These are phyloP conservation scores for Teleogryllus oceanicus DNA, from an alignment of 2,888 invertebrate genomes.

Conservation along the genomic window DNA sequence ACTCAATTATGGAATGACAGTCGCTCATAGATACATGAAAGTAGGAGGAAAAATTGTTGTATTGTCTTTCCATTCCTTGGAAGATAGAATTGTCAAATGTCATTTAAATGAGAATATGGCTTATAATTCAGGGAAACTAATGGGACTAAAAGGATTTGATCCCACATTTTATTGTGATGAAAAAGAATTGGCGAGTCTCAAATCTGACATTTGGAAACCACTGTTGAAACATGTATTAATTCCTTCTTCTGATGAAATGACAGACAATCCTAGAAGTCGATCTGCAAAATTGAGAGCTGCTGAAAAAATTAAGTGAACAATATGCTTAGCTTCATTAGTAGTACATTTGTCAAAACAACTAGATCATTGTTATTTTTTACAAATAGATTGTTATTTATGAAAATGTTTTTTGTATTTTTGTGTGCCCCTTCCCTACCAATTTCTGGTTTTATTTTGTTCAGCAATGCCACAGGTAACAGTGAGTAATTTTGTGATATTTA, in stretches of 20 bases:
- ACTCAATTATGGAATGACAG: conserved; percentile 79
- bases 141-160: conserved; percentile 69
- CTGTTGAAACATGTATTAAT: conserved; percentile 76
- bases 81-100: conserved; percentile 89
- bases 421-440: too few species aligned
- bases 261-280: conserved; percentile 76
- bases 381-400: too few species aligned
- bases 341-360: too few species aligned
- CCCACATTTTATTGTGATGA: conserved; percentile 56
- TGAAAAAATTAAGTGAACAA: conserved; percentile 52
- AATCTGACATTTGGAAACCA: conserved; percentile 70
- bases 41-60: conserved; percentile 73
- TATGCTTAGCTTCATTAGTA: too few species aligned
- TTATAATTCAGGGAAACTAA: conserved; percentile 65
- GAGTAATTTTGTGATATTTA: too few species aligned
- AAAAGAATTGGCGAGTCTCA: conserved; percentile 58
- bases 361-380: too few species aligned
- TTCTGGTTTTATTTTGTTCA: too few species aligned
- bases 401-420: too few species aligned
- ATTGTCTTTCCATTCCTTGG: conserved; percentile 87
- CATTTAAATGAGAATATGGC: conserved; percentile 76
- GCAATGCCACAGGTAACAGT: too few species aligned
- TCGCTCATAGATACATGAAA: conserved; percentile 74
- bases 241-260: conserved; percentile 70
- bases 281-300: conserved; percentile 87